A percentile compares a stretch with the other conserved stretches of the same genome.
These are phyloP conservation scores for Falco berigora DNA, from an alignment of 2,797 vertebrate species.

Conservation along the genomic window DNA sequence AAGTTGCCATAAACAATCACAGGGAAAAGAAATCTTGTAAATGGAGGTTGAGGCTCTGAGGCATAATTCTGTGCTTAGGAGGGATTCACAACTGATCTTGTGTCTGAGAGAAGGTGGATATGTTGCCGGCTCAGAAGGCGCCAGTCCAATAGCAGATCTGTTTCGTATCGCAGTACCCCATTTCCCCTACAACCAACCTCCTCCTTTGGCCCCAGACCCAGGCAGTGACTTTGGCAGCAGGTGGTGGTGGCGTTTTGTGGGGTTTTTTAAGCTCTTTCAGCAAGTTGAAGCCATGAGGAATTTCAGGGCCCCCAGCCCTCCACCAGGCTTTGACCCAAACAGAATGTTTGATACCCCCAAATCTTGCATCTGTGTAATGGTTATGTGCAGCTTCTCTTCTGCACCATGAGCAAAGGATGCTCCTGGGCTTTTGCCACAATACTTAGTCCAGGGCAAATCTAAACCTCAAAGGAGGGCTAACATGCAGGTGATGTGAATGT, in stretches of 20 bases:
- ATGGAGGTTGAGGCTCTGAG: neutral
- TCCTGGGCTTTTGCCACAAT: neutral
- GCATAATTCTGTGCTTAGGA: neutral
- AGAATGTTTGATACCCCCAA: fast-evolving
- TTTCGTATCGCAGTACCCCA: neutral
- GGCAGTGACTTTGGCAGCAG: neutral
- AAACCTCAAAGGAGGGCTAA: neutral
- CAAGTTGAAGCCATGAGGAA: neutral
- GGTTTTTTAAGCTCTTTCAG: neutral
- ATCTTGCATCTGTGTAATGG: neutral
- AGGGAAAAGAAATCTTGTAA: neutral
- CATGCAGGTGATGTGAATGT: neutral
- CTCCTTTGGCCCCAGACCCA: neutral
- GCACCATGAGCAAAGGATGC: neutral
- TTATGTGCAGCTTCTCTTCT: neutral
- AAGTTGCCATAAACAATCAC: neutral
- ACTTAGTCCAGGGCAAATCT: neutral
- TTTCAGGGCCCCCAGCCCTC: neutral
- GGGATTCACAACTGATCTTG: neutral
- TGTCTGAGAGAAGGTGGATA: neutral
- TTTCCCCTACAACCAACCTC: neutral
- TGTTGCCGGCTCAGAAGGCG: neutral
- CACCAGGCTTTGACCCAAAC: neutral
- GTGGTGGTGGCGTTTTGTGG: no score
- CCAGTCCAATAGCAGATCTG: neutral